Base-by-base conservation (phyloP, 1,140 invertebrate species). In the Scaptomyza montana region DNA sequence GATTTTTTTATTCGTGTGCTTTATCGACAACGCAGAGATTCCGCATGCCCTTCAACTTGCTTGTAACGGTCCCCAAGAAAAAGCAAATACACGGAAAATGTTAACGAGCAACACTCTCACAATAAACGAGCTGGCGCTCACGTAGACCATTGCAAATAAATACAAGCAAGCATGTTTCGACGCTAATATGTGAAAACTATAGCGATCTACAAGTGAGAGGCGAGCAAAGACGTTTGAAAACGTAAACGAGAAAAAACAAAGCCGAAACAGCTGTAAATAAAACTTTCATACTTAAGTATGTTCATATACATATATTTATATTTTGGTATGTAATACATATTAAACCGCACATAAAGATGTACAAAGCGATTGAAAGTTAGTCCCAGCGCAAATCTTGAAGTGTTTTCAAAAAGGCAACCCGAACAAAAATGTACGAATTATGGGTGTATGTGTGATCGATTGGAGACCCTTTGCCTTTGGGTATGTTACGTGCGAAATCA, bases 81-180 rank as follows among this genome's bases (percentile, higher is more conserved):
- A 86, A 41, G 66, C 79, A 78, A 74, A 78, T 51, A 70, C 39
- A 74, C 72, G 39, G 51, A 67, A 60, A 67, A 61, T 21, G 43
- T 64, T 57, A 77, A 64, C 63, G 39, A 43, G 55, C 19, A 66
- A n/a, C 54, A 61, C 73, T 55, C 39, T 66, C 73, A 87, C 62
- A 89, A 79, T 60, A 76, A 80, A 71, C 84, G 87, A 78, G 85
- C 84, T 74, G 69, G 50, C 54, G 59, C 76, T 89, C 84, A 89
- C 84, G 84, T 89, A 89, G 84, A 74, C 80, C 84, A 87, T 50
- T 54, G 51, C 12, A 54, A 43, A n/a, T 1, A 43, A n/a, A n/a
- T 46, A 75, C 60, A 70, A 47, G 61, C 21, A 56, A 28, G 65
- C 51, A 45, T 3, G 59, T 12, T 57, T 19, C 36, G 28, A 72